phyloP scores from a whole-genome alignment of 2,888 invertebrate species.

The Hyposoter dolosus region DNA sequence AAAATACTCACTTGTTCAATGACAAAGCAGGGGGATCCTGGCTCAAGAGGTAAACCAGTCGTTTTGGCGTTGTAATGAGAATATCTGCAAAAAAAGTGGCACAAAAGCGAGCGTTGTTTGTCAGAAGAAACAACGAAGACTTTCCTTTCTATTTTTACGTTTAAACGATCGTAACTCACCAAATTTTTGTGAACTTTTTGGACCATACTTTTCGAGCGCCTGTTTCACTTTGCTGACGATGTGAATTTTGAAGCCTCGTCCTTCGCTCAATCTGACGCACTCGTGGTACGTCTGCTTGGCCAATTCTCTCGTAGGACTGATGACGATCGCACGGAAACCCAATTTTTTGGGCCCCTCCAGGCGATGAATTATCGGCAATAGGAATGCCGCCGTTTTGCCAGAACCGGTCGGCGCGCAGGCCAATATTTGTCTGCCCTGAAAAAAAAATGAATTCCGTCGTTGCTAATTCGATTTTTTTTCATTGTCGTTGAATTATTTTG shows the following conservation, averaged over 20 bases:
- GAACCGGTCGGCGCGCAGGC: constrained; percentile 99
- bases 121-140: background rate
- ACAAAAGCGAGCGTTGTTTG: background rate
- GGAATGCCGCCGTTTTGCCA: constrained; percentile 98
- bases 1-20: constrained; percentile 88
- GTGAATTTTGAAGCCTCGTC: constrained; percentile 90
- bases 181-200: constrained; percentile 91
- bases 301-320: constrained; percentile 97
- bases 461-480: background rate
- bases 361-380: constrained; percentile 94
- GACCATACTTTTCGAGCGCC: constrained; percentile 90
- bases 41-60: constrained; percentile 93
- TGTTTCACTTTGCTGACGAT: constrained; percentile 93
- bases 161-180: constrained; percentile 86
- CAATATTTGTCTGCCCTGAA: constrained; percentile 91
- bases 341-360: constrained; percentile 89
- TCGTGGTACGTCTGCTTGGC: constrained; percentile 96
- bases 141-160: background rate
- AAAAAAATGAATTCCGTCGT: background rate
- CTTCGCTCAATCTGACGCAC: constrained; percentile 91
- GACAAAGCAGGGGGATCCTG: constrained; percentile 91
- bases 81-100: constrained; percentile 88
- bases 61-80: constrained; percentile 97
- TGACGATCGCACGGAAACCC: constrained; percentile 94
- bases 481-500: background rate